Evolutionary conservation across 2,797 vertebrate genomes (phyloP).

Genomic region (Alcedo quadribrachys): DNA sequence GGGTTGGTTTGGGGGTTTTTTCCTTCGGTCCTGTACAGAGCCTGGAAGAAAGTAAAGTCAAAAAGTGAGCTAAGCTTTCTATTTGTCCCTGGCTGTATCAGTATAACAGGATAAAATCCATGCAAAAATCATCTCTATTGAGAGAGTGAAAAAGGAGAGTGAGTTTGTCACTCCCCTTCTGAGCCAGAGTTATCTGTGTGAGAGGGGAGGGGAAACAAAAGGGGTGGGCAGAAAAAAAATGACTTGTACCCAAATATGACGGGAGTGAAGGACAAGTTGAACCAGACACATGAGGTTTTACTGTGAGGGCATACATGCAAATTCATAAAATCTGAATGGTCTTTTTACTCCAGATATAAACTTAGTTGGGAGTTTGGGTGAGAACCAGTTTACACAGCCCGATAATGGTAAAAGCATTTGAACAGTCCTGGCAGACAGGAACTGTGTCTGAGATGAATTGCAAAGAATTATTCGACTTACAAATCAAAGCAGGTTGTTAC

Average conservation of each 20-base stretch:
- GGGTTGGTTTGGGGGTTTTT: neutral
- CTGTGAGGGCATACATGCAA: neutral
- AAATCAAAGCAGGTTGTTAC: neutral
- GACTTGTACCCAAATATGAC: neutral
- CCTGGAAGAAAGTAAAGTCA: neutral
- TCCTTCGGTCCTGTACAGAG: neutral
- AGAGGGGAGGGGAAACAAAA: neutral
- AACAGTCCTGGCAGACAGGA: neutral
- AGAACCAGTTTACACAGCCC: neutral
- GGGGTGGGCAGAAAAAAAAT: neutral
- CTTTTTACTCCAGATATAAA: neutral
- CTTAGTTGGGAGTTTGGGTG: neutral
- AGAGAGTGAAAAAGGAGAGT: neutral
- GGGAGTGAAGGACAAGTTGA: neutral
- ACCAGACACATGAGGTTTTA: neutral
- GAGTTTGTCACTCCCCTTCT: neutral
- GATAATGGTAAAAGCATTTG: neutral
- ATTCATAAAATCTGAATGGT: neutral
- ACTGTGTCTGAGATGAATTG: neutral
- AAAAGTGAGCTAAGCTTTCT: neutral
- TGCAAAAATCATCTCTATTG: neutral
- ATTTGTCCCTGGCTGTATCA: neutral
- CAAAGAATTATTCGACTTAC: neutral
- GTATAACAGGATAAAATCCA: neutral
- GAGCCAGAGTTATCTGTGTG: neutral